Evolutionary conservation across 2,797 vertebrate species (phyloP).

Genomic region (Karalla daura): DNA sequence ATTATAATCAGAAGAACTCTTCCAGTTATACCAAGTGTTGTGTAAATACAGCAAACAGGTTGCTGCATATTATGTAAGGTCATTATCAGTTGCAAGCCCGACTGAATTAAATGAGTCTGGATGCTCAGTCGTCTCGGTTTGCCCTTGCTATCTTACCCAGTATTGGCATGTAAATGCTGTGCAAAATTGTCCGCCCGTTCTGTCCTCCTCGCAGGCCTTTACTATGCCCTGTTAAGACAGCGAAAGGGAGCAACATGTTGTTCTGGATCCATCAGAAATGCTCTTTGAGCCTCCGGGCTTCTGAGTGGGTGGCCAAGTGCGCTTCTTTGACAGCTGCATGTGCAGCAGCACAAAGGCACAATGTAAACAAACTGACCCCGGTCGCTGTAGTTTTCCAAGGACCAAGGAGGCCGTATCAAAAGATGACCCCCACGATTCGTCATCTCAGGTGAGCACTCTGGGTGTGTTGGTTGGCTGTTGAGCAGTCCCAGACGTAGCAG

Average conservation of each 20-base stretch:
- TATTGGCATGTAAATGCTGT: background rate
- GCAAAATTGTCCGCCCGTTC: background rate
- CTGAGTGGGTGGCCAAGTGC: conserved; percentile 10
- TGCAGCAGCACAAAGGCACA: background rate
- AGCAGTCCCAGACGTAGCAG: background rate
- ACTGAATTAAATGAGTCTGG: background rate
- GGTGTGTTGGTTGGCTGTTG: background rate
- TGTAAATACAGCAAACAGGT: background rate
- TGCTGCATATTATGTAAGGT: conserved; percentile 3
- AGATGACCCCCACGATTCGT: background rate
- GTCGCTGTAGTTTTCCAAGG: background rate
- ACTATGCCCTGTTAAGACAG: background rate
- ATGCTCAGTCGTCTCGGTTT: background rate
- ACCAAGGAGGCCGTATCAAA: background rate
- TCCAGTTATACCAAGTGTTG: conserved; percentile 1
- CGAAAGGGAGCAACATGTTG: background rate
- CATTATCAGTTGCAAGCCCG: background rate
- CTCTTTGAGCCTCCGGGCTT: conserved; percentile 12
- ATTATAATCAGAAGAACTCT: conserved; percentile 4
- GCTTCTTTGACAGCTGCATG: conserved; percentile 16
- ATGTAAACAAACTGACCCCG: conserved; percentile 17
- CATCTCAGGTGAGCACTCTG: background rate
- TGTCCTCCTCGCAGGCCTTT: background rate
- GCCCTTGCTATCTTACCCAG: background rate
- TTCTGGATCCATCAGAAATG: conserved; percentile 6